Evolutionary conservation across 2,888 invertebrate genomes (phyloP), one percentile per base, ranked within the genome.

Genomic region (Brachyptera risi): DNA sequence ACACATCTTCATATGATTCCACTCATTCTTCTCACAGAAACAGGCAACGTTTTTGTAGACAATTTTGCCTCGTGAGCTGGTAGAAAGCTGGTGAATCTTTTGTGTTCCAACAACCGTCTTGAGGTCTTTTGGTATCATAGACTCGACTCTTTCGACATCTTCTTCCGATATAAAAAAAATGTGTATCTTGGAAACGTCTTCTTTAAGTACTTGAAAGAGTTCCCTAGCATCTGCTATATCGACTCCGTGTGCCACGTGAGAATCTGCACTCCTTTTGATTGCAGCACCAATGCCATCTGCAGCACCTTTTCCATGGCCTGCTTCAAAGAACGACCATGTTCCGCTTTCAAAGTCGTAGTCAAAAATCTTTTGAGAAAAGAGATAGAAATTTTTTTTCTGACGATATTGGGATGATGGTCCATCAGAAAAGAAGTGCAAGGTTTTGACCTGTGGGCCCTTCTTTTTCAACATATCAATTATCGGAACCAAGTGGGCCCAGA

Each of bases 231-330:
- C 26, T 44, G 44, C 13, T 27, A 58, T 58, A 19, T 58, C 27
- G 13, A 15, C 23, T 13, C 58, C 58, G 26, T 44, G 44, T 11
- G 58, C 24, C 21, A 47, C 58, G 17, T 19, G n/a, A n/a, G n/a
- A 9, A 27, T 58, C 47, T 11, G 44, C 44, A 26, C 3, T 5
- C 26, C 26, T 19, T 27, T 60, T 60, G 7, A 60, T 40, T 15
- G 35, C 56, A n/a, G 21, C 60, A 24, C 60, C 56, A 26, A 60
- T 42, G 1, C 60, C 56, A 60, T 60, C 56, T 15, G 56, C 40
- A 24, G 60, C 42, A 15, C 60, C 40, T 27, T 60, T 60, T 3
- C 60, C 56, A 26, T 60, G 56, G 11, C 40, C 35, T 13, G 60
- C 38, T 24, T 54, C 60, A 15, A 56, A 56, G 54, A 40, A 60